These are phyloP conservation scores for Andrena trimmerana DNA, from an alignment of 2,888 invertebrate species.

Conservation along the genomic window DNA sequence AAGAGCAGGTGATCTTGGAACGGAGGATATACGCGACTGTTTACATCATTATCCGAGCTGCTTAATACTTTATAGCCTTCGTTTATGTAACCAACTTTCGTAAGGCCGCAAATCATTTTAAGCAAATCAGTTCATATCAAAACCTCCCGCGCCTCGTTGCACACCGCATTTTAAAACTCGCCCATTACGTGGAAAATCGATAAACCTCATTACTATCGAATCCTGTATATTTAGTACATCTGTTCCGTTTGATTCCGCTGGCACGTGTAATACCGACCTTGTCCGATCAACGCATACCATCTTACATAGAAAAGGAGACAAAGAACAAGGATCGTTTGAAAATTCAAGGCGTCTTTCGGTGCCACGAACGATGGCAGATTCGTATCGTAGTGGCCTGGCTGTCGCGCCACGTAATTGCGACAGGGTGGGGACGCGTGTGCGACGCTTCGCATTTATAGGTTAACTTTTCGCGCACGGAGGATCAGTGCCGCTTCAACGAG, in stretches of 20 bases:
- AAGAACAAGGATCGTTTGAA: conserved; percentile 22
- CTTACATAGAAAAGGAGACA: background rate
- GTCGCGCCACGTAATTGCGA: conserved; percentile 64
- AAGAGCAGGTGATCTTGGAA: background rate
- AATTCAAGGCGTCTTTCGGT: conserved; percentile 48
- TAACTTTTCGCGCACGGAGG: conserved; percentile 63
- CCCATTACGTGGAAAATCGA: conserved; percentile 1
- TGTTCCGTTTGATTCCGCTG: background rate
- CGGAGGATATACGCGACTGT: conserved; percentile 24
- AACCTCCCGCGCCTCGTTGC: background rate
- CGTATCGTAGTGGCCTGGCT: conserved; percentile 36
- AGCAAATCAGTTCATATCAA: conserved; percentile 26
- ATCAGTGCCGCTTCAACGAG: conserved; percentile 67
- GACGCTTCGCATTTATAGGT: conserved; percentile 66
- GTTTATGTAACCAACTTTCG: conserved; percentile 52
- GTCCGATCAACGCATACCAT: background rate
- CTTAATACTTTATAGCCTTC: conserved; percentile 46
- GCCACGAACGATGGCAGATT: conserved; percentile 40
- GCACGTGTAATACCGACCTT: background rate
- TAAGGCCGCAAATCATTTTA: conserved; percentile 34
- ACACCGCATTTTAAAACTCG: background rate
- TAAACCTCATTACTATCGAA: background rate
- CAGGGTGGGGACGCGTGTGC: conserved; percentile 66
- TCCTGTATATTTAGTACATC: background rate
- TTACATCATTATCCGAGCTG: conserved; percentile 45